Evolutionary conservation across 2,797 vertebrate genomes (phyloP).

Genomic region (Mormyrus proboscirostris): DNA sequence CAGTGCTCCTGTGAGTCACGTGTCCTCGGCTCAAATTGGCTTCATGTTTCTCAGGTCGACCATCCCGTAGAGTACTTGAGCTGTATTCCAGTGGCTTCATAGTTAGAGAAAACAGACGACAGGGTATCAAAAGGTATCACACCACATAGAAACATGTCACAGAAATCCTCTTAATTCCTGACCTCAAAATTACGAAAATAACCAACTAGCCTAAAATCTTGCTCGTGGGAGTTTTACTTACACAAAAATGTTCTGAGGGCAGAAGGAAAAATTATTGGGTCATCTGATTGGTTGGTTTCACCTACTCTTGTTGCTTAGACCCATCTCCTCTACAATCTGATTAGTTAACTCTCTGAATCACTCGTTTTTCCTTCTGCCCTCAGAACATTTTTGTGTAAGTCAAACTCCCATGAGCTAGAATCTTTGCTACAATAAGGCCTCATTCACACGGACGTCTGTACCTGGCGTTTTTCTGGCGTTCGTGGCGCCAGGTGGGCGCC

Average conservation of each 20-base stretch:
- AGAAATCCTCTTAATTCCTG: not conserved
- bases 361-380: not conserved
- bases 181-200: not conserved
- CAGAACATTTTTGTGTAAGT: not conserved
- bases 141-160: not conserved
- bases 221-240: not conserved
- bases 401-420: not conserved
- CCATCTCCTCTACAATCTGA: not conserved
- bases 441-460: too few relatives aligned
- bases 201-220: not conserved
- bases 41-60: not conserved
- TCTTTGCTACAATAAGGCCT: not conserved
- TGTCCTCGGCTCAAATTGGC: not conserved
- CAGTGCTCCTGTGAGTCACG: conserved; percentile 24
- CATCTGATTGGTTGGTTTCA: not conserved
- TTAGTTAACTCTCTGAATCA: not conserved
- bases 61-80: not conserved
- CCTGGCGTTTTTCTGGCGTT: too few relatives aligned
- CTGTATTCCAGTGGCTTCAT: not conserved
- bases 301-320: not conserved
- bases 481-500: too few relatives aligned
- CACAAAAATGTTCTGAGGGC: too few relatives aligned
- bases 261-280: not conserved
- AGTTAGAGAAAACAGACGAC: conserved; percentile 4
- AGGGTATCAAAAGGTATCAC: not conserved